These are phyloP conservation scores for Rhinichthys klamathensis DNA, from an alignment of 2,113 vertebrate genomes.

Conservation along the genomic window DNA sequence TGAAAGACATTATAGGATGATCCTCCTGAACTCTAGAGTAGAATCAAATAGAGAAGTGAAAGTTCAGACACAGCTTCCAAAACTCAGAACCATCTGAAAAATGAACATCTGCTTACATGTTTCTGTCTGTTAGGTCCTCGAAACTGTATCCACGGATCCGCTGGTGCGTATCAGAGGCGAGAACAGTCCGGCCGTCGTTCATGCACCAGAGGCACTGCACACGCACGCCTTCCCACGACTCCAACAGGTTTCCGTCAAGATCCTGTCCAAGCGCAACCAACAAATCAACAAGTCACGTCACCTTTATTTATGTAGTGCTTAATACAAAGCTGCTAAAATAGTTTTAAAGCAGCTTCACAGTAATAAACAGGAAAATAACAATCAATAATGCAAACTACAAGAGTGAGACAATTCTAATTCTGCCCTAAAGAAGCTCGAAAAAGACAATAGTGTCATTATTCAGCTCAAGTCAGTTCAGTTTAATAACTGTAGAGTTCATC, in stretches of 20 bases:
- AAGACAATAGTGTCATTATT: too few relatives aligned
- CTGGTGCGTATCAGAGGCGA: constrained; percentile 98
- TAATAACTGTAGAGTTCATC: too few relatives aligned
- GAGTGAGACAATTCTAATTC: too few relatives aligned
- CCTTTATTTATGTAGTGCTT: too few relatives aligned
- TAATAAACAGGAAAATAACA: too few relatives aligned
- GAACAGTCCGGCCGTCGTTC: constrained; percentile 92
- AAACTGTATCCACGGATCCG: constrained; percentile 98
- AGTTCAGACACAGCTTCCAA: neutral
- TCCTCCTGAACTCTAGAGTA: constrained; percentile 95
- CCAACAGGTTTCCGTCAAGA: constrained; percentile 96
- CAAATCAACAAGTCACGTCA: too few relatives aligned
- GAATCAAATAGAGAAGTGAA: constrained; percentile 37
- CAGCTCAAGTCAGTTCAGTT: too few relatives aligned
- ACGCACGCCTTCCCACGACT: constrained; percentile 98
- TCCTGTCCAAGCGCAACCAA: constrained; percentile 75
- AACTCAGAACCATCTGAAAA: neutral
- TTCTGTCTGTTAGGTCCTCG: constrained; percentile 99
- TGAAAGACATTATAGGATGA: constrained; percentile 99
- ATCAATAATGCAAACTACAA: too few relatives aligned
- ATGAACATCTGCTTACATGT: constrained; percentile 83
- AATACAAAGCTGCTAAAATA: too few relatives aligned
- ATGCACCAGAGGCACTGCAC: constrained; percentile 99
- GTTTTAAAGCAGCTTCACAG: too few relatives aligned
- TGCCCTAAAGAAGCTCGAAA: too few relatives aligned